Evolutionary conservation across 2,113 vertebrate genomes (phyloP).

Genomic region (Donacobius atricapilla): DNA sequence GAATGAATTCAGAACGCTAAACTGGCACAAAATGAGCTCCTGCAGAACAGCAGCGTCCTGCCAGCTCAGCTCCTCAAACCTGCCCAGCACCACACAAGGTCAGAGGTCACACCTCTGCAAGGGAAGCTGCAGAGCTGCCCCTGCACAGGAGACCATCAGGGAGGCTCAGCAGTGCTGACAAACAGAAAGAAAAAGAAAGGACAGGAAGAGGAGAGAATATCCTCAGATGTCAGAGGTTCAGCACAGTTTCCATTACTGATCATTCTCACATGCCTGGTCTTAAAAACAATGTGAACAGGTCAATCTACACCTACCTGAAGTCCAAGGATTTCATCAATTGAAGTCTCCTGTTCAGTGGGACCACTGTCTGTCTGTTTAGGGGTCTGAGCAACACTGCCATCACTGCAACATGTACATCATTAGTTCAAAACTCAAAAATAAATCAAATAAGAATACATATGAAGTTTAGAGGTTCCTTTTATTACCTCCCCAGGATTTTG

Average conservation of each 20-base stretch:
- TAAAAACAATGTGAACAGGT: background rate
- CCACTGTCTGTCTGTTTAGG: slow-evolving; percentile 79
- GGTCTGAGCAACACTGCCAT: slow-evolving; percentile 78
- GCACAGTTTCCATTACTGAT: background rate
- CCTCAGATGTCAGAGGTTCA: background rate
- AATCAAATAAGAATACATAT: background rate
- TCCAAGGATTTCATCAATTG: slow-evolving; percentile 95
- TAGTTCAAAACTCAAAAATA: slow-evolving; percentile 12
- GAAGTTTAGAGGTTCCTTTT: background rate
- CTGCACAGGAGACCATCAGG: background rate
- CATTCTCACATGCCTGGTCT: background rate
- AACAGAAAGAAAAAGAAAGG: background rate
- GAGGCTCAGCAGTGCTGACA: background rate
- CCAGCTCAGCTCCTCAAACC: background rate
- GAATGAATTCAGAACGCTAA: background rate
- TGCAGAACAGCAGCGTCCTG: background rate
- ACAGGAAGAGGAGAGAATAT: background rate
- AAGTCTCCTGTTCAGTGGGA: slow-evolving; percentile 84
- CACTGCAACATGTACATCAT: slow-evolving; percentile 72
- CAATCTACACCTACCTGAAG: slow-evolving; percentile 81
- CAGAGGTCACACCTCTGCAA: background rate
- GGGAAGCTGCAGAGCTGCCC: background rate
- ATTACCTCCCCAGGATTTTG: slow-evolving; percentile 93
- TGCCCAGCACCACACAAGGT: background rate
- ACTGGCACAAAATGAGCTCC: background rate